Base-by-base conservation (phyloP, 2,888 invertebrate species). In the Halictus ligatus region DNA sequence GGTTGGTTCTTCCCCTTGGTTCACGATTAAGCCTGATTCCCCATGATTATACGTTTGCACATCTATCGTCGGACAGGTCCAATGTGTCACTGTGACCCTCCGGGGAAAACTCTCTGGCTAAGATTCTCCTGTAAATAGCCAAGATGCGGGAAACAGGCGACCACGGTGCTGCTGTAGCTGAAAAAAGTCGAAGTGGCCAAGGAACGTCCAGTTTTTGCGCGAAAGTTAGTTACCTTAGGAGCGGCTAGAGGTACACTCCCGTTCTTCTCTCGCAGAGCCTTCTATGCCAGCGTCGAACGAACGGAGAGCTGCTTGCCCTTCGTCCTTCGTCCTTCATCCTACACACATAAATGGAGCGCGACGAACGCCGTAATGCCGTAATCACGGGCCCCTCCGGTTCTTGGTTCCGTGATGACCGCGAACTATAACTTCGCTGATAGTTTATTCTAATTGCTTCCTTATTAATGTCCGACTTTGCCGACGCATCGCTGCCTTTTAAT, bases 161-260 rank as follows among this genome's bases (percentile, higher is more conserved):
- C 25, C 29, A 43, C 64, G 67, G 40, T 40, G 43, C n/a, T 71
- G 58, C 73, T 46, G 54, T 58, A 83, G 67, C 74, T 35, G 69
- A 84, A 85, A 87, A 81, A 84, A 82, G 83, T 75, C 46, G 74
- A 81, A 80, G 88, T 80, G 78, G 77, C 80, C 83, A 90, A 87
- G 86, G 91, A 89, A 88, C 88, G 90, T 91, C 92, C 91, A 93
- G 93, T 93, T 93, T 93, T 93, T 93, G 91, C 82, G 29, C 74
- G 25, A 80, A 60, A 77, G 89, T 89, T 89, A 88, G 90, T 84
- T 88, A 88, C 82, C 83, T 88, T 86, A 88, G 86, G 86, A 84
- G 84, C 90, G 81, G 86, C 80, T 81, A 90, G 87, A 35, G 35
- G 4, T 88, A 84, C 91, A 85, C 87, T 84, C 85, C 73, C 80